These are phyloP conservation scores for Lordiphosa fenestrarum DNA, from an alignment of 2,888 invertebrate genomes.

Conservation along the genomic window DNA sequence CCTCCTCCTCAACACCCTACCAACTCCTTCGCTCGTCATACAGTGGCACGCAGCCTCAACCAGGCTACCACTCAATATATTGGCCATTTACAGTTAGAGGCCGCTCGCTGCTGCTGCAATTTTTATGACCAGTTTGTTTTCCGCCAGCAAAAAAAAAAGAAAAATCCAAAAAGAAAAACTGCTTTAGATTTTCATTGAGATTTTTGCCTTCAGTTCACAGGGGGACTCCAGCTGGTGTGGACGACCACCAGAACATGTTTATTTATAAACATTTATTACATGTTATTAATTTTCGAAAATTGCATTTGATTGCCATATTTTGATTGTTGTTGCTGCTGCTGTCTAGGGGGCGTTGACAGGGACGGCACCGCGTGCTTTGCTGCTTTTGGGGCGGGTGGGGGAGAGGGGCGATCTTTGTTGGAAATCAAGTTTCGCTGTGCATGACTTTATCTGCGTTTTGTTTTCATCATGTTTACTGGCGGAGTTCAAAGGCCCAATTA, in stretches of 20 bases:
- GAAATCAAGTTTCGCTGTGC: constrained; percentile 58
- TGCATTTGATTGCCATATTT: constrained; percentile 29
- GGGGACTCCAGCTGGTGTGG: constrained; percentile 19
- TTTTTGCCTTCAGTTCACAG: constrained; percentile 25
- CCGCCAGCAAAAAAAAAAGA: constrained; percentile 21
- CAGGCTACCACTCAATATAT: constrained; percentile 19
- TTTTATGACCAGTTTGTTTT: constrained; percentile 35
- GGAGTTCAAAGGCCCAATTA: constrained; percentile 70
- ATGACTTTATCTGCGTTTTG: constrained; percentile 49
- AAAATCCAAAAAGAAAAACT: constrained; percentile 18
- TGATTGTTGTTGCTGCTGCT: constrained; percentile 19
- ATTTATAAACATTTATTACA: constrained; percentile 26
- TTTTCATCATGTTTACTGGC: constrained; percentile 38
- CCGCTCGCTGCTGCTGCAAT: constrained; percentile 28
- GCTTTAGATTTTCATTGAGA: constrained; percentile 50
- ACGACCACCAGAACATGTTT: constrained; percentile 9
- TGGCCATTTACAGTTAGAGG: constrained; percentile 60
- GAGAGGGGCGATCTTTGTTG: constrained; percentile 29
- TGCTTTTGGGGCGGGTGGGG: neutral
- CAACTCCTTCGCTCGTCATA: too few relatives aligned
- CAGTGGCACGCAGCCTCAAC: constrained; percentile 19
- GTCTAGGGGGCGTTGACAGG: constrained; percentile 65
- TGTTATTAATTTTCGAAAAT: constrained; percentile 26
- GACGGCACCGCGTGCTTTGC: constrained; percentile 5
- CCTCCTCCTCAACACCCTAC: neutral